These are phyloP conservation scores for Chymomyza procnemis DNA, from an alignment of 2,888 invertebrate species.

Conservation along the genomic window DNA sequence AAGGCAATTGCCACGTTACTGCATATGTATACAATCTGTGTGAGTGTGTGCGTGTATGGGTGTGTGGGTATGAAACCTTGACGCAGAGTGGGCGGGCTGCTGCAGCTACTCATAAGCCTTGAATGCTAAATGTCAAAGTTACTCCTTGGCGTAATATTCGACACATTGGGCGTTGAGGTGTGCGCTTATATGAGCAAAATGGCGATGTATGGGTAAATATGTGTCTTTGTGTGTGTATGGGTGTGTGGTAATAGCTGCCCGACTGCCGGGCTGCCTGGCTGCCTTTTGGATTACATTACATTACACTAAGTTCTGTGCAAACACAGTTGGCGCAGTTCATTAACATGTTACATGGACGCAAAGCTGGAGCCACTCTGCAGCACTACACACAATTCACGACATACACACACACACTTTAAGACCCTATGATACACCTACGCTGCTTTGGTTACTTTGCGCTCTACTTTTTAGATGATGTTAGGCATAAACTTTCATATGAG, in stretches of 20 bases:
- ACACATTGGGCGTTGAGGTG: conserved; percentile 71
- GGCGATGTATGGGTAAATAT: conserved; percentile 6
- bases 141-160: conserved; percentile 74
- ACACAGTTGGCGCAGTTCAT: conserved; percentile 74
- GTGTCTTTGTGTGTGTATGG: conserved; percentile 12
- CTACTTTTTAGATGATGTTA: conserved; percentile 43
- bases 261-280: conserved; percentile 31
- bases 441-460: conserved; percentile 37
- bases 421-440: neutral
- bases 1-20: conserved; percentile 65
- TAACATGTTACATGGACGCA: conserved; percentile 73
- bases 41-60: neutral
- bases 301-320: conserved; percentile 73
- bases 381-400: conserved; percentile 42
- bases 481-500: neutral
- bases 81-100: neutral
- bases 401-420: neutral
- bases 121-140: conserved; percentile 73
- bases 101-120: conserved; percentile 65
- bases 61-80: neutral
- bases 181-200: conserved; percentile 33
- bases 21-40: conserved; percentile 9
- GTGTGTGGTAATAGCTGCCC: conserved; percentile 38
- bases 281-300: conserved; percentile 61
- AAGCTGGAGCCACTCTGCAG: neutral